phyloP scores from a whole-genome alignment of 2,888 invertebrate genomes.

The Salticus scenicus region DNA sequence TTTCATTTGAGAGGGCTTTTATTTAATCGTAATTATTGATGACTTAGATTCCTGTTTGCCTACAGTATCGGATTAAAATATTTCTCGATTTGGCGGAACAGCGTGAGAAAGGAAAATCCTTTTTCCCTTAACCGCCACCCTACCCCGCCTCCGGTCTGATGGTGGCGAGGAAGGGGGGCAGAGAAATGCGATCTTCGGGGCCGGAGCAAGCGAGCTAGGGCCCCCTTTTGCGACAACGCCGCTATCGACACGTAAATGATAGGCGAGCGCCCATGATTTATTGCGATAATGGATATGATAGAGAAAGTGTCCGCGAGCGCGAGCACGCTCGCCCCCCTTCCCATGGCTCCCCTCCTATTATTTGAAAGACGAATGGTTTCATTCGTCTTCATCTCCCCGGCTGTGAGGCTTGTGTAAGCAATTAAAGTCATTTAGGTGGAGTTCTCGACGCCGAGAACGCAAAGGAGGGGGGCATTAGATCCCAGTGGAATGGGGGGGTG shows the following conservation, averaged over 20 bases:
- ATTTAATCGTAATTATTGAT: conserved; percentile 14
- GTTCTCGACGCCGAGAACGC: conserved; percentile 51
- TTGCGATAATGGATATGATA: conserved; percentile 67
- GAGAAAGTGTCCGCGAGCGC: conserved; percentile 59
- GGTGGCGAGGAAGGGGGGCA: conserved; percentile 2
- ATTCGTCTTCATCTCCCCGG: conserved; percentile 58
- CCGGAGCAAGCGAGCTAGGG: conserved; percentile 5
- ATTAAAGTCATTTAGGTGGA: conserved; percentile 71
- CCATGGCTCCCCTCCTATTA: conserved; percentile 18
- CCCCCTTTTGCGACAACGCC: conserved; percentile 64
- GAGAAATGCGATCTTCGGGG: conserved; percentile 47
- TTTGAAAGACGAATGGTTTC: conserved; percentile 68
- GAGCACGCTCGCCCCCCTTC: conserved; percentile 35
- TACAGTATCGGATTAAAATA: conserved; percentile 19
- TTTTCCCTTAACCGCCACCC: conserved; percentile 18
- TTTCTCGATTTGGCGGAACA: conserved; percentile 13
- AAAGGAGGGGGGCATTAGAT: neutral
- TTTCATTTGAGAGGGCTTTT: neutral
- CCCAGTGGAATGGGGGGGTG: conserved; percentile 31
- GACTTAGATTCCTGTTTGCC: conserved; percentile 5
- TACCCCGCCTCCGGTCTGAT: conserved; percentile 7
- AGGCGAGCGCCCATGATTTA: conserved; percentile 69
- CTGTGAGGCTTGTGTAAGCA: conserved; percentile 66
- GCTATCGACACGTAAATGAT: conserved; percentile 70
- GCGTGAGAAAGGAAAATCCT: conserved; percentile 16